Conservation (phyloP, 2,888 invertebrate genomes). For the Melanargia galathea region DNA sequence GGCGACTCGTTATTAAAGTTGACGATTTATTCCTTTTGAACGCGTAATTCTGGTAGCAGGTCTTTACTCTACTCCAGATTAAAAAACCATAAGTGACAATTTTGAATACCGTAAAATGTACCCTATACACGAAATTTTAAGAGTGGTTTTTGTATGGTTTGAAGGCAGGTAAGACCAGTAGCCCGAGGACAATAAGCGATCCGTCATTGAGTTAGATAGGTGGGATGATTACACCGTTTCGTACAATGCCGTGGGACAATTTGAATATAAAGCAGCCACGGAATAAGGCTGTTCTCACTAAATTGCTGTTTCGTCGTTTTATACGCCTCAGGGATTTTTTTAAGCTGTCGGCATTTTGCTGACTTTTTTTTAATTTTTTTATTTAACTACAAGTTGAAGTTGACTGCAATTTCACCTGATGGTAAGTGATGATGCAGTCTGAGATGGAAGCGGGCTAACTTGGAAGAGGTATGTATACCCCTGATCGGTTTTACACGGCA, state of each 20-base stretch:
- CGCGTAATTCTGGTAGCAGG: conserved; percentile 34
- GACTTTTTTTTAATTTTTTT: not conserved
- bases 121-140: not conserved
- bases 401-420: not conserved
- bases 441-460: not conserved
- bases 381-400: too few relatives aligned
- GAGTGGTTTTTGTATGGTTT: conserved; percentile 42
- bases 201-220: conserved; percentile 75
- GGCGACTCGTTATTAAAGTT: conserved; percentile 21
- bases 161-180: conserved; percentile 69
- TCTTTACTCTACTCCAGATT: conserved; percentile 9
- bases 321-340: conserved; percentile 12
- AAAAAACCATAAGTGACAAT: conserved; percentile 6
- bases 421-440: not conserved
- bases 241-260: conserved; percentile 62
- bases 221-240: conserved; percentile 65
- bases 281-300: conserved; percentile 28
- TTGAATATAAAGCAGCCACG: conserved; percentile 53
- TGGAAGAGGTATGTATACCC: too few relatives aligned
- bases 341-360: not conserved
- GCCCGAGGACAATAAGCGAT: conserved; percentile 77
- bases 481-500: too few relatives aligned
- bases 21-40: conserved; percentile 30
- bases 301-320: conserved; percentile 28
- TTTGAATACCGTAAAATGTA: not conserved